A percentile compares a stretch with the other conserved stretches of the same genome.
phyloP scores from a whole-genome alignment of 2,888 invertebrate genomes.

The Drosophila mimetica region DNA sequence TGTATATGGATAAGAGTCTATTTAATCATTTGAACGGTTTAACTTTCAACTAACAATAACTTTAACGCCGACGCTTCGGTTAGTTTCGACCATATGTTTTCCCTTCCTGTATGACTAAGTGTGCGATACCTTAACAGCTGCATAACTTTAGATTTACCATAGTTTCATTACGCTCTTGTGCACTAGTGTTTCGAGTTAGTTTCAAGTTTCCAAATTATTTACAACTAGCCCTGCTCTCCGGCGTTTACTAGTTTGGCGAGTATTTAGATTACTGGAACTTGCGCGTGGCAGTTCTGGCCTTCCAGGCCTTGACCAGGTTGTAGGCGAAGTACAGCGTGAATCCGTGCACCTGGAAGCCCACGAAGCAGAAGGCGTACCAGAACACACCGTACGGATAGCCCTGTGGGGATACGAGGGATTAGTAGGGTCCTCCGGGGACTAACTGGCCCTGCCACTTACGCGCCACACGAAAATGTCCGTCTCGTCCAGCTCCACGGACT shows the following conservation, averaged over 20 bases:
- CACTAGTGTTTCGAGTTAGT: constrained; percentile 59
- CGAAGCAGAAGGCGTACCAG: constrained; percentile 95
- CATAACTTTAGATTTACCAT: constrained; percentile 47
- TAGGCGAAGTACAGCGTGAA: constrained; percentile 94
- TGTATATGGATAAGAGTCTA: constrained; percentile 50
- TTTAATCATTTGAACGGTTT: constrained; percentile 61
- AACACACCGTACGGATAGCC: constrained; percentile 95
- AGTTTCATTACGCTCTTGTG: constrained; percentile 53
- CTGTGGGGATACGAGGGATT: constrained; percentile 84
- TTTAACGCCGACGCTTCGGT: constrained; percentile 61
- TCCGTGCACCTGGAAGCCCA: constrained; percentile 94
- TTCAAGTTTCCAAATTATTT: constrained; percentile 67
- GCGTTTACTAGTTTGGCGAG: constrained; percentile 72
- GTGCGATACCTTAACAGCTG: constrained; percentile 71
- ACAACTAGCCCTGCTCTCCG: constrained; percentile 65
- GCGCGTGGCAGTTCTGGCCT: constrained; percentile 88
- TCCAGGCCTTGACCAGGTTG: constrained; percentile 93
- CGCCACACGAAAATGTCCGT: constrained; percentile 92
- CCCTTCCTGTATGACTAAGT: constrained; percentile 47
- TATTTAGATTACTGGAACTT: constrained; percentile 87
- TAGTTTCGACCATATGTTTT: constrained; percentile 31
- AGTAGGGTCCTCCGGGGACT: background rate
- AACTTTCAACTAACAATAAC: constrained; percentile 74
- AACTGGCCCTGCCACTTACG: constrained; percentile 85
- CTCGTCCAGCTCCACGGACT: constrained; percentile 86